These are phyloP conservation scores for Molossus alvarezi DNA, from an alignment of 2,797 vertebrate species.

Conservation along the genomic window DNA sequence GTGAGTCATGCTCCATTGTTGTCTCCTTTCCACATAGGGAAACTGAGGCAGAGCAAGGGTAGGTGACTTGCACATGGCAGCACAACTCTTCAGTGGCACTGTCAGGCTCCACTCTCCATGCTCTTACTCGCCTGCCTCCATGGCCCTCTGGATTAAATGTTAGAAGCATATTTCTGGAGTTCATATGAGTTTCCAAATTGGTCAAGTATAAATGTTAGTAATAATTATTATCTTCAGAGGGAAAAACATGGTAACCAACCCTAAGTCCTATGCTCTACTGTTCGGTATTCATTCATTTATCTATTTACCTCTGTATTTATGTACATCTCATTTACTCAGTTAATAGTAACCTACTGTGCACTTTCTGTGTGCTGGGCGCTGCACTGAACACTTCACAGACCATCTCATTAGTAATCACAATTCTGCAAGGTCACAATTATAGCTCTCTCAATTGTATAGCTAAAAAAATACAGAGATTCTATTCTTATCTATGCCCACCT, in stretches of 20 bases:
- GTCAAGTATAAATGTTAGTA: background rate
- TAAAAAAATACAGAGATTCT: background rate
- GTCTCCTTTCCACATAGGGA: background rate
- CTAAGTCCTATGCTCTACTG: background rate
- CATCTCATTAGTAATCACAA: background rate
- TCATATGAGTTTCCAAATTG: background rate
- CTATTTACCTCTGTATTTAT: background rate
- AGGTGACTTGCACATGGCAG: background rate
- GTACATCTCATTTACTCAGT: background rate
- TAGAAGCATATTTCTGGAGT: background rate
- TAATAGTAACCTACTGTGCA: background rate
- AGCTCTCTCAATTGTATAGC: background rate
- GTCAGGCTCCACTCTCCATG: too few species aligned
- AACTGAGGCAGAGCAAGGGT: background rate
- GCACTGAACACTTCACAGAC: background rate
- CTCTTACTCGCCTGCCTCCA: background rate
- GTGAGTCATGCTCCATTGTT: background rate
- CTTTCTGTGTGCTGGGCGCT: background rate
- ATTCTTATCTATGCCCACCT: background rate
- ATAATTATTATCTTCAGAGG: background rate
- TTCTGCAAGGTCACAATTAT: background rate
- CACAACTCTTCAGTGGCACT: background rate
- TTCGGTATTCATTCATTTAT: background rate
- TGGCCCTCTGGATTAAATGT: background rate
- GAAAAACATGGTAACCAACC: background rate